Conservation (phyloP, 2,113 vertebrate species). For the Triplophysa dalaica region DNA sequence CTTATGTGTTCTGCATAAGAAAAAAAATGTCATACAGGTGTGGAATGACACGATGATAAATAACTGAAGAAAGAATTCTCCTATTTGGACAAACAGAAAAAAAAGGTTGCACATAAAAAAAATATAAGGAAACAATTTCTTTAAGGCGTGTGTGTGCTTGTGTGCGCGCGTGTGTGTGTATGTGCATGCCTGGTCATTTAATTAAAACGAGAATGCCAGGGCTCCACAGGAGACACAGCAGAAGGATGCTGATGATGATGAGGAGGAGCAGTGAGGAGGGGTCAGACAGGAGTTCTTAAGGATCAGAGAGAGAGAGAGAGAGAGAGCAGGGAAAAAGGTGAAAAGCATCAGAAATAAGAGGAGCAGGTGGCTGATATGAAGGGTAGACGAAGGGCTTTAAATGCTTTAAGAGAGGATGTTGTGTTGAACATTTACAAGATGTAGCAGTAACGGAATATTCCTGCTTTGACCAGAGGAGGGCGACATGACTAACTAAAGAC, state of each 20-base stretch:
- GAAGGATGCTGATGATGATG: not conserved
- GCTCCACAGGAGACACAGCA: conserved; percentile 62
- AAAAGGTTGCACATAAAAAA: not conserved
- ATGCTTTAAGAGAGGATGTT: not conserved
- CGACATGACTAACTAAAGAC: not conserved
- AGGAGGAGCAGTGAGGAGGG: conserved; percentile 2
- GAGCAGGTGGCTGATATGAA: not conserved
- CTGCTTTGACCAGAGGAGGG: not conserved
- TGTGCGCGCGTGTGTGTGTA: not conserved
- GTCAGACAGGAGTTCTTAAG: conserved; percentile 42
- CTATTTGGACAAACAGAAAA: too few relatives aligned
- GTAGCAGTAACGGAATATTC: not conserved
- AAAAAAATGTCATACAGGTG: too few relatives aligned
- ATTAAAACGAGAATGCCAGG: conserved; percentile 77
- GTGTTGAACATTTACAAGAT: not conserved
- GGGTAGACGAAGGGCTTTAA: conserved; percentile 19
- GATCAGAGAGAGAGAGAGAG: not conserved
- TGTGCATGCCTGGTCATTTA: conserved; percentile 65
- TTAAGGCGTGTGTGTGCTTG: conserved; percentile 15
- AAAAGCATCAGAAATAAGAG: conserved; percentile 48
- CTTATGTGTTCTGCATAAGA: too few relatives aligned
- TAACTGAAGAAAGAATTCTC: too few relatives aligned
- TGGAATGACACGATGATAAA: too few relatives aligned
- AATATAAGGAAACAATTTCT: conserved; percentile 35
- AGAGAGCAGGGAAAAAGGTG: not conserved